Base-by-base conservation (phyloP, 53 echinoderm and acorn worm genomes). In the Pentamera pediparva region DNA sequence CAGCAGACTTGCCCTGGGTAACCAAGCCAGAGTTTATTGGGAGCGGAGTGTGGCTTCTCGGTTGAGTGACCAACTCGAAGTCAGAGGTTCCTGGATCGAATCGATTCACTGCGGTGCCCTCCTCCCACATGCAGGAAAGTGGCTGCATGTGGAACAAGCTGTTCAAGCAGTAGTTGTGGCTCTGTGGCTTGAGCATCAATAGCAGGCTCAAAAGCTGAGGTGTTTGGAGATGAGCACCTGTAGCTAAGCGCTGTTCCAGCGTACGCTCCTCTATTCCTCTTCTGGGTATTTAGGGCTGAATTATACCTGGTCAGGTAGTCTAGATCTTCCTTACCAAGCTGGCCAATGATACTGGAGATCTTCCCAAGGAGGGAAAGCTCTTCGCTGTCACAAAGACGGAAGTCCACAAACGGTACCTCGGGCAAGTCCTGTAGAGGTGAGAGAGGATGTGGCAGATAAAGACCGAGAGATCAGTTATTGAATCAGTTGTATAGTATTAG, bases 261-360 rank as follows among this genome's bases (percentile, higher is more conserved):
- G 9, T 15, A 41, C 43, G 9, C 43, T 15, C 43, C 9, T 41
- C 43, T 15, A 9, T 41, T 15, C 43, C 9, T 10, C 43, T 15
- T 15, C 43, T 15, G 15, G 9, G 15, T 41, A 15, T 15, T 41
- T 41, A 10, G 9, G 9, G 43, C 15, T 9, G 9, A 41, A 41
- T 41, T 10, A 41, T 41, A 41, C 43, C 25, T 52, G 15, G 19
- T 52, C 2, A 45, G 55, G 1, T 7, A 57, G n/a, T n/a, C n/a
- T n/a, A 24, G n/a, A 15, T 67, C 11, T 28, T 21, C 43, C 90
- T 76, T 71, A 91, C 96, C 86, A 31, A 91, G 83, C 24, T 91
- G 91, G 31, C 96, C 96, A 36, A 96, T 88, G 54, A 96, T 81
- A 35, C 91, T 96, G 0, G 92, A 86, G 0, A 92, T 80, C n/a